These are phyloP conservation scores for Characodon lateralis DNA, from an alignment of 2,797 vertebrate species.

Conservation along the genomic window DNA sequence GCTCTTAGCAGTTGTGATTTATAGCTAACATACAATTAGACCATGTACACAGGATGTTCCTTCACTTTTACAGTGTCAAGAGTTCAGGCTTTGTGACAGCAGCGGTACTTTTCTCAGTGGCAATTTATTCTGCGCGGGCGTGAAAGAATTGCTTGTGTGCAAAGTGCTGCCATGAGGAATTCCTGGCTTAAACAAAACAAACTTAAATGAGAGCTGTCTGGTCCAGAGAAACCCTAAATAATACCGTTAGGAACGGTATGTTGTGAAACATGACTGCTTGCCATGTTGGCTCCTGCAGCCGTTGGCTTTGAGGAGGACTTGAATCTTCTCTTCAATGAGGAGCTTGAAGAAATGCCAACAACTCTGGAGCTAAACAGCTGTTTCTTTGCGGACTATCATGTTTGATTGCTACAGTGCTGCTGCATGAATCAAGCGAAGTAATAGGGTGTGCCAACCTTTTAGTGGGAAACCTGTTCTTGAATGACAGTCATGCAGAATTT, in stretches of 20 bases:
- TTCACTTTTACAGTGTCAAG: slow-evolving; percentile 63
- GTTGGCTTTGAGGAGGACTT: slow-evolving; percentile 20
- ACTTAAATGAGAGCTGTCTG: slow-evolving; percentile 49
- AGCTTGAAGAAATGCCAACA: slow-evolving; percentile 31
- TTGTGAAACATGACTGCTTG: slow-evolving; percentile 59
- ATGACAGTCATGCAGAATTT: background rate
- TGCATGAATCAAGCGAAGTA: slow-evolving; percentile 15
- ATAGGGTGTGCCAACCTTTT: slow-evolving; percentile 35
- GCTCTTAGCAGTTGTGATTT: slow-evolving; percentile 44
- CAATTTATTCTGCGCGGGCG: slow-evolving; percentile 59
- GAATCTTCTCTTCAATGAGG: slow-evolving; percentile 37
- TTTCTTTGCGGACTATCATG: slow-evolving; percentile 35
- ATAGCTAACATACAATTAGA: slow-evolving; percentile 57
- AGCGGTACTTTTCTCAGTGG: slow-evolving; percentile 45
- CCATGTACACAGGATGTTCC: slow-evolving; percentile 57
- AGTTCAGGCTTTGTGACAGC: slow-evolving; percentile 57
- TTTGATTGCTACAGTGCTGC: slow-evolving; percentile 32
- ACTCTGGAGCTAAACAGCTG: slow-evolving; percentile 13
- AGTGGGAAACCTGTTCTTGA: slow-evolving; percentile 43
- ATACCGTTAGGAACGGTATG: slow-evolving; percentile 58
- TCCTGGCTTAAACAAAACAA: slow-evolving; percentile 65
- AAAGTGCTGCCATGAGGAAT: slow-evolving; percentile 64
- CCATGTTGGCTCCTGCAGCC: slow-evolving; percentile 53
- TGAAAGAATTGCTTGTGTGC: slow-evolving; percentile 59
- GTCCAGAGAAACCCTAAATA: slow-evolving; percentile 58